Base-by-base conservation (phyloP, 2,113 vertebrate genomes). In the Paramormyrops kingsleyae region DNA sequence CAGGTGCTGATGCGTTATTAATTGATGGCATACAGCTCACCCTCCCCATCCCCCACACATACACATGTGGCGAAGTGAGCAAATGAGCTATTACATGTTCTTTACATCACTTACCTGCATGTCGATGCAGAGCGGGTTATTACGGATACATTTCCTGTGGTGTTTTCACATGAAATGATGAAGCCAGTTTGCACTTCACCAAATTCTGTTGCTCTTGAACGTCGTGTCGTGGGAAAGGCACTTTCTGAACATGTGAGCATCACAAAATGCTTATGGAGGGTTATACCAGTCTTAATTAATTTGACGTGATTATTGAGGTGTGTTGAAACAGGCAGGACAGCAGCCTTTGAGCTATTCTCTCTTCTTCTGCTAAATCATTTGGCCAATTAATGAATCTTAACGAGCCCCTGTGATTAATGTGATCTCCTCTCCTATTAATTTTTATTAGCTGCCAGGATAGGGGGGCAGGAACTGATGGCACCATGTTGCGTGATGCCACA, bases 1-100 rank as follows among this genome's bases (percentile, higher is more conserved):
- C 62, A 56, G 85, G 27, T 87, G 85, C 42, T 88, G 66, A 87
- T 56, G 53, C 70, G 6, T 70, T 49, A 90, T 88, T 90, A 90
- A 90, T 80, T 90, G 89, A 88, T 52, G 74, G 85, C 35, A 53
- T 66, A 31, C 47, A 12, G 47, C 44, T 17, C 49, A 52, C 27
- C n/a, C 35, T 2, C 62, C 21, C 24, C 21, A 39, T 31, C 49
- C 35, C 27, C 27, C n/a, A 46, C 52, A 50, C 13, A 50, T 1
- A 4, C 13, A 15, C 15, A 4, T 35, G 17, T 39, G 24, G 66
- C 31, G 10, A 50, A 90, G 47, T 90, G 83, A 90, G 84, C 1
- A 87, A 74, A 90, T 87, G 17, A 24, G 47, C 42, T 87, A 62
- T 42, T 87, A 1, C 35, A 44, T 31, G 49, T 90, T 88, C 59